These are phyloP conservation scores for Alectura lathami DNA, from an alignment of 2,113 vertebrate species.

Conservation along the genomic window DNA sequence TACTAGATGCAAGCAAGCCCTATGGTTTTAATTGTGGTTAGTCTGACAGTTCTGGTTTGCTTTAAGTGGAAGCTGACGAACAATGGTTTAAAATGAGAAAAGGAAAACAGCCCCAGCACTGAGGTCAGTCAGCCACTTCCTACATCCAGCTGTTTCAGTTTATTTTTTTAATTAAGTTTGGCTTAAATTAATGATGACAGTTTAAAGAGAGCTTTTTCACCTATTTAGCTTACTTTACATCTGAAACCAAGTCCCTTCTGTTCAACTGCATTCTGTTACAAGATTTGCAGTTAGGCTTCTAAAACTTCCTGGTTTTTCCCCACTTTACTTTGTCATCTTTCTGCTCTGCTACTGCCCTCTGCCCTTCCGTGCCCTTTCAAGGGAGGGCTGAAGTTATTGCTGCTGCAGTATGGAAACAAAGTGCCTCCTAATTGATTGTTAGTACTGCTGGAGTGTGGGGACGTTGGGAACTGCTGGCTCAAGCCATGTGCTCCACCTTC, in stretches of 20 bases:
- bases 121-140: conserved; percentile 64
- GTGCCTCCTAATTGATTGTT: conserved; percentile 63
- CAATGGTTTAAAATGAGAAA: conserved; percentile 61
- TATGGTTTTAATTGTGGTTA: conserved; percentile 64
- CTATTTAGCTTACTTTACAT: conserved; percentile 61
- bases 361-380: conserved; percentile 43
- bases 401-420: conserved; percentile 22
- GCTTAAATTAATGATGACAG: conserved; percentile 70
- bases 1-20: conserved; percentile 7
- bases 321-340: conserved; percentile 41
- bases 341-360: conserved; percentile 37
- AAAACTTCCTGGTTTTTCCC: conserved; percentile 18
- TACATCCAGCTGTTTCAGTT: conserved; percentile 66
- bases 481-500: conserved; percentile 39
- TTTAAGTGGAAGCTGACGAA: conserved; percentile 63
- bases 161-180: conserved; percentile 70
- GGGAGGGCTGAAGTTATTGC: conserved; percentile 32
- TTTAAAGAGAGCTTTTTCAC: conserved; percentile 67
- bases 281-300: conserved; percentile 41
- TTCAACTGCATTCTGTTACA: conserved; percentile 47
- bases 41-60: conserved; percentile 40
- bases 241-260: conserved; percentile 54
- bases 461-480: conserved; percentile 30
- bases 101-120: conserved; percentile 31
- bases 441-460: conserved; percentile 44